A percentile compares a stretch with the other conserved stretches of the same genome.
Evolutionary conservation across 2,113 vertebrate species (phyloP).

Genomic region (Chiloscyllium plagiosum): DNA sequence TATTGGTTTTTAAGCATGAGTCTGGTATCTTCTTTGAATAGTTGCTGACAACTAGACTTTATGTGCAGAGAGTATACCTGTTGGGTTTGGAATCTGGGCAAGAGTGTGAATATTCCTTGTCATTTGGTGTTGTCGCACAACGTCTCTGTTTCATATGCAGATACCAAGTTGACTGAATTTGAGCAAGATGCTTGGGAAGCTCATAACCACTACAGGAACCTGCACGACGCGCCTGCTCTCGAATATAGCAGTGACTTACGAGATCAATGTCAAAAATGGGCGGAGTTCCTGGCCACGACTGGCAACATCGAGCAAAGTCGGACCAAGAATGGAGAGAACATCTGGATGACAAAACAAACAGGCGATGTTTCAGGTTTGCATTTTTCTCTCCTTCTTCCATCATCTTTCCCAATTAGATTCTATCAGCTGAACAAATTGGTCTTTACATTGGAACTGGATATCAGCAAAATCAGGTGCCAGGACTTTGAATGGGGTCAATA

Average conservation of each 20-base stretch:
- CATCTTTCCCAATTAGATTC: too few relatives aligned
- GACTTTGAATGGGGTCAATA: too few relatives aligned
- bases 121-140: background rate
- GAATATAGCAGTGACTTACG: background rate
- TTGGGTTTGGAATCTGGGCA: background rate
- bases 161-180: background rate
- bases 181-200: background rate
- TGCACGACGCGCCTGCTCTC: background rate
- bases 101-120: background rate
- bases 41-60: background rate
- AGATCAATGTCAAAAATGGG: background rate
- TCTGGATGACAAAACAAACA: background rate
- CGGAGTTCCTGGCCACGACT: background rate
- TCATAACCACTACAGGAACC: background rate
- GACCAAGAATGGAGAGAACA: conserved; percentile 26
- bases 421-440: background rate
- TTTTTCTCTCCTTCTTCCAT: background rate
- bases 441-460: background rate
- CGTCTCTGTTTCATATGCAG: background rate
- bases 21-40: background rate
- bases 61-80: too few relatives aligned
- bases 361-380: background rate
- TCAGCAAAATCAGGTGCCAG: too few relatives aligned
- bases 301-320: background rate
- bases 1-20: background rate